Base-by-base conservation (phyloP, 1,140 invertebrate species). In the Delia radicum region DNA sequence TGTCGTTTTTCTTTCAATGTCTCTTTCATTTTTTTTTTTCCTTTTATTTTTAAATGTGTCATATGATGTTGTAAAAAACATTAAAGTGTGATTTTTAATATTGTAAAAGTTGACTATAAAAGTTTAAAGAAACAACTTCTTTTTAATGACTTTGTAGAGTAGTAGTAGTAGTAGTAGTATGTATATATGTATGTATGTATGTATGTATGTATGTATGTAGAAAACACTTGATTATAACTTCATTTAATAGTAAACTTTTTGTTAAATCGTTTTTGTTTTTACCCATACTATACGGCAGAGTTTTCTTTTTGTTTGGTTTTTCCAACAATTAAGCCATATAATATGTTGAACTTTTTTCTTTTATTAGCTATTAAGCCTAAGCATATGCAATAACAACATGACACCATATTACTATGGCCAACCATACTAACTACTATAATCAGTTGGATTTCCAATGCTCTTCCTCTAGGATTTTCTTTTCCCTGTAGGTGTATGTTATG, bases 251-350 rank as follows among this genome's bases (percentile, higher is more conserved):
- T 18, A 15, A 31, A 31, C 7, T 63, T 65, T 65, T 29, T 31
- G n/a, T 65, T 65, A 65, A 65, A 65, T 65, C 28, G 62, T 65
- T 65, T 15, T 65, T 65, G n/a, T n/a, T n/a, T n/a, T n/a, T n/a
- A n/a, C n/a, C n/a, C n/a, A n/a, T n/a, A 42, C 12, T 42, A 42
- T 10, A 55, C 37, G 3, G 37, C 12, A 42, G 37, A 42, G 37
- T 13, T 3, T 10, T 33, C 31, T 5, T 33, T 33, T 33, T 10
- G 12, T 13, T 42, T 42, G 8, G 37, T 42, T 55, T 21, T 55
- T 55, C n/a, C n/a, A 21, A 55, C 18, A 55, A 21, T 55, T 55
- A 55, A 55, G 48, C 48, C 48, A 55, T 21, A 18, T 5, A 55
- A 15, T 55, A 55, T 55, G 48, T 55, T 15, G n/a, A 42, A 10